Evolutionary conservation across 2,888 invertebrate species (phyloP), one percentile per base, ranked within the genome.

Genomic region (Agrochola lychnidis): DNA sequence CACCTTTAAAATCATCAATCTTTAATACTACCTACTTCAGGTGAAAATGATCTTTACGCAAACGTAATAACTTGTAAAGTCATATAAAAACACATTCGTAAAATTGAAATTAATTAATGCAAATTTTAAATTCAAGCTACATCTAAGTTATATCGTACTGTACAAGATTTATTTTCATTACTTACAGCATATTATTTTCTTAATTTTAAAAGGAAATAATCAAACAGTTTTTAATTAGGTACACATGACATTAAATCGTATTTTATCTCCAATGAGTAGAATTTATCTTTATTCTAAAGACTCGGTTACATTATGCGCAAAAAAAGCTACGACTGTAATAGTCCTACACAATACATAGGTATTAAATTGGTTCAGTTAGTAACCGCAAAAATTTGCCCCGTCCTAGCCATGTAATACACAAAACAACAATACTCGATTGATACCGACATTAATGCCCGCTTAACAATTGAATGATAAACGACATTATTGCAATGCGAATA

Each of bases 381-480:
- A 88, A 87, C 87, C 85, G 82, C 85, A 89, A 87, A 88, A 88
- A 86, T 86, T 79, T 81, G 87, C 88, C 76, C 78, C 79, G 75
- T 82, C 83, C 88, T 88, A 89, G 81, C 71, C 73, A 80, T 79
- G 78, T 68, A 30, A 64, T 72, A 83, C 73, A 87, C 85, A 88
- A 89, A 89, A 90, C 89, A 89, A 91, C 88, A 88, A 91, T 88
- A 90, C 90, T 90, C 91, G 91, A 95, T 94, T 93, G 93, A 90
- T 87, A 86, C 86, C 85, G 94, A 94, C 94, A 90, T 94, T 93
- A 92, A 94, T 93, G 91, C 89, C 83, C 87, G 74, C 76, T 88
- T 88, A 90, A 89, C 92, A 94, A 95, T 96, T 94, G 95, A 91
- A 95, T 94, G 95, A 96, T 92, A 92, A 92, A 95, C 93, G 94